Evolutionary conservation across 2,888 invertebrate species (phyloP).

Genomic region (Machimus rusticus): DNA sequence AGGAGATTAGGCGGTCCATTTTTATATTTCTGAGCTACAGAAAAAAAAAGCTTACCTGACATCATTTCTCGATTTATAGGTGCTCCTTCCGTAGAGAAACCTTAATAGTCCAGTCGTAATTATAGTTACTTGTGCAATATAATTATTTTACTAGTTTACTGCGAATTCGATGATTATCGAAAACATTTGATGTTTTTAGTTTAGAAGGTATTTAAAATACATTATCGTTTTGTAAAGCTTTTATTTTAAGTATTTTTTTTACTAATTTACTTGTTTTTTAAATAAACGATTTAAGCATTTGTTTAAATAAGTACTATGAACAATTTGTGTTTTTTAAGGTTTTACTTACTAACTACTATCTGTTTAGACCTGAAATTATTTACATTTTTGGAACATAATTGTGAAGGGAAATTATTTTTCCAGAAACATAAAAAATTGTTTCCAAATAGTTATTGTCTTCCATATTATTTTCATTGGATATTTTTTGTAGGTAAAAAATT

Average conservation of each 20-base stretch:
- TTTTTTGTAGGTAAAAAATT: not conserved
- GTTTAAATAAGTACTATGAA: constrained; percentile 20
- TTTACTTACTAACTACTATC: not conserved
- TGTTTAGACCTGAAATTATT: not conserved
- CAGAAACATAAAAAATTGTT: not conserved
- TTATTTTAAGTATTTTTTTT: not conserved
- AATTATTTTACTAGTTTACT: too few species aligned
- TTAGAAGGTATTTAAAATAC: not conserved
- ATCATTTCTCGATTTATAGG: too few species aligned
- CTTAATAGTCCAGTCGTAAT: too few species aligned
- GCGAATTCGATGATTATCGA: too few species aligned
- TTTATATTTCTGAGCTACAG: too few species aligned
- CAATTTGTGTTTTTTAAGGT: not conserved
- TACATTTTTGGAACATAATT: not conserved
- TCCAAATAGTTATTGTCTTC: not conserved
- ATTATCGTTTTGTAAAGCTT: constrained; percentile 2
- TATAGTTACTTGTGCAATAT: too few species aligned
- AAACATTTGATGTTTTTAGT: too few species aligned
- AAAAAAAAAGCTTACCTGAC: too few species aligned
- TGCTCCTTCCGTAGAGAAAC: too few species aligned
- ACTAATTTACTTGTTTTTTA: not conserved
- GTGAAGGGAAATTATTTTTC: not conserved
- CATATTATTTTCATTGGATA: not conserved
- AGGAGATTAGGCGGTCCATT: too few species aligned
- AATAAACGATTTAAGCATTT: constrained; percentile 20